These are phyloP conservation scores for Hyposoter dolosus DNA, from an alignment of 2,888 invertebrate genomes.

Conservation along the genomic window DNA sequence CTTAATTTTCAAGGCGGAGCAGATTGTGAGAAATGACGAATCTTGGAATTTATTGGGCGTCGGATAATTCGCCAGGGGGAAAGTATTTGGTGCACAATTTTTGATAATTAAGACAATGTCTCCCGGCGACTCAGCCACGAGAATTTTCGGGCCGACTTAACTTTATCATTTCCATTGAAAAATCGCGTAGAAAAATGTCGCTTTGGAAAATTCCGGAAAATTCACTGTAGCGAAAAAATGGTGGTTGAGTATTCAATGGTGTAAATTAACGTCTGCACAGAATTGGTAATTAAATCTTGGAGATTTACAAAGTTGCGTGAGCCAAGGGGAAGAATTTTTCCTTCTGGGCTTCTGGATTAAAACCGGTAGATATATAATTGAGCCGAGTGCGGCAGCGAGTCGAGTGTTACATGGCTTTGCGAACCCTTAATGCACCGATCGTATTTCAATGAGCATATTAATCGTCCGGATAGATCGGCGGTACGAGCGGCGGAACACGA, in stretches of 20 bases:
- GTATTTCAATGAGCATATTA: conserved; percentile 74
- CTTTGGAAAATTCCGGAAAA: no score
- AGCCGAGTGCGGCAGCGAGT: conserved; percentile 43
- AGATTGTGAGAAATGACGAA: background rate
- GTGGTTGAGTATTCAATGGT: background rate
- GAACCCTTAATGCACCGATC: conserved; percentile 69
- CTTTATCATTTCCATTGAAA: no score
- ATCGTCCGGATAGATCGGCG: conserved; percentile 58
- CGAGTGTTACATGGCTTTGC: conserved; percentile 46
- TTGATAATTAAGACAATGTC: background rate
- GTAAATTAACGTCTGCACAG: background rate
- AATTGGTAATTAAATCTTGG: conserved; percentile 2
- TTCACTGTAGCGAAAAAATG: background rate
- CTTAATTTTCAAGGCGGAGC: background rate
- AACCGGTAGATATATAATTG: conserved; percentile 49
- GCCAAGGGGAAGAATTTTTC: background rate
- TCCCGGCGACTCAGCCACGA: no score
- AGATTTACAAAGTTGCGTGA: conserved; percentile 37
- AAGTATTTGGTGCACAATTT: background rate
- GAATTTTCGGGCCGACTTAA: no score
- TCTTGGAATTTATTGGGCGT: background rate
- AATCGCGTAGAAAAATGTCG: no score
- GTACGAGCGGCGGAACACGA: conserved; percentile 23
- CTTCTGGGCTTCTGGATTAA: background rate
- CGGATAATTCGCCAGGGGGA: background rate